Base-by-base conservation (phyloP, 2,888 invertebrate species). In the Eupithecia inturbata region DNA sequence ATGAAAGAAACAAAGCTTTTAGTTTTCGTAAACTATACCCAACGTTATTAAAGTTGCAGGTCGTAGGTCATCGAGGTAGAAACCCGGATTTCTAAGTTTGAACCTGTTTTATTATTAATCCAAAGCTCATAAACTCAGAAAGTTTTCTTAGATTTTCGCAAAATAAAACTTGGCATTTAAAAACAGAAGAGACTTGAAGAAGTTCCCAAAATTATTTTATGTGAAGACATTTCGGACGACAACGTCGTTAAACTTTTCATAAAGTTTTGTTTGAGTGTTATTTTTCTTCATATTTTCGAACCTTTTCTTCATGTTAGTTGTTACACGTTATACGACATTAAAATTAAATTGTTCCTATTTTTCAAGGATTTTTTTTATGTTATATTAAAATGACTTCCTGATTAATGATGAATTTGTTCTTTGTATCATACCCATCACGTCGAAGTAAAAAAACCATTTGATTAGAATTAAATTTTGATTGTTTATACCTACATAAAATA, bases 81-180 rank as follows among this genome's bases (percentile, higher is more conserved):
- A 49, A n/a, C 1, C 49, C 49, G n/a, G 49, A n/a, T 49, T 49
- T 49, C n/a, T 0, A 45, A 45, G 19, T 49, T 53, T 53, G 22
- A 22, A 53, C 22, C 53, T 53, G 22, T 53, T 22, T 53, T 53
- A 22, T 53, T 26, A 57, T 53, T 0, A 45, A 19, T 7, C 45
- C 6, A n/a, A 22, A 53, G 4, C 22, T 53, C 63, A 33, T 33
- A 33, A 63, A 14, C 33, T n/a, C n/a, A 16, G n/a, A 33, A 33
- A 36, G 10, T 33, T 45, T 1, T 10, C 53, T 5, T 10, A 64
- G 1, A 22, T 10, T 36, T 64, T 28, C 7, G 22, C 31, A 3
- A 63, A 63, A 31, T 16, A 64, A 64, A 64, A 64, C 63, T 64
- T 64, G 36, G 63, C n/a, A n/a, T 64, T 64, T 64, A 64, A n/a